Evolutionary conservation across 2,888 invertebrate genomes (phyloP).

Genomic region (Hirtodrosophila duncani): DNA sequence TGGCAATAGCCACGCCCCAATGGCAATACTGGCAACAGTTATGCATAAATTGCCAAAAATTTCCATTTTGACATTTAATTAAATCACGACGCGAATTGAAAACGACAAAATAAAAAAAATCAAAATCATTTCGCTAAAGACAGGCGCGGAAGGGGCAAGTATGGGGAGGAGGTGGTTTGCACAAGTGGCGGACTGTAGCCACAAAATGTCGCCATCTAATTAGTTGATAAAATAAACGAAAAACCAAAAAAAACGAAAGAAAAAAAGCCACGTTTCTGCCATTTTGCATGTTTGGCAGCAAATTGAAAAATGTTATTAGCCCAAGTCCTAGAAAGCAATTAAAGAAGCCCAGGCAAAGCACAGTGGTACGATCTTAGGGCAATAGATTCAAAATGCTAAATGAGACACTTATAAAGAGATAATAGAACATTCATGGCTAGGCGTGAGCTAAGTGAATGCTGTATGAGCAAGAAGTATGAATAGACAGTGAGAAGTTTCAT

Average conservation of each 20-base stretch:
- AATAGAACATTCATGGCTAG: too few relatives aligned
- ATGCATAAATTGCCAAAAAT: slow-evolving; percentile 51
- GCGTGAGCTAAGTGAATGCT: too few relatives aligned
- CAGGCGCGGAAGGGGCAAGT: too few relatives aligned
- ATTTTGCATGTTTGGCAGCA: slow-evolving; percentile 57
- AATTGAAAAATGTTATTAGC: slow-evolving; percentile 47
- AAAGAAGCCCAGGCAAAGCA: slow-evolving; percentile 39
- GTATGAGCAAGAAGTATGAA: too few relatives aligned
- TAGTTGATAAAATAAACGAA: slow-evolving; percentile 40
- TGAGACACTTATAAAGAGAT: too few relatives aligned
- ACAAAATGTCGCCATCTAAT: slow-evolving; percentile 56
- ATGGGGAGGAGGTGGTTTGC: too few relatives aligned
- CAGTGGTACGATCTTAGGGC: slow-evolving; percentile 27
- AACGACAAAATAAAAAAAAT: slow-evolving; percentile 29
- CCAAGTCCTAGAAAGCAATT: slow-evolving; percentile 27
- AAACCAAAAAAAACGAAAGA: slow-evolving; percentile 12
- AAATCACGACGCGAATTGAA: slow-evolving; percentile 57
- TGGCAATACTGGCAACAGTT: slow-evolving; percentile 37
- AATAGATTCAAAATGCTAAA: too few relatives aligned
- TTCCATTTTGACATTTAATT: slow-evolving; percentile 62
- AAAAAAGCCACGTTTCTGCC: slow-evolving; percentile 31
- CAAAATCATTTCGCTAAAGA: not conserved
- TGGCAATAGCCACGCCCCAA: too few relatives aligned
- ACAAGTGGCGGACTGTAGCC: too few relatives aligned
- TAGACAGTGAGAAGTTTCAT: not conserved